These are phyloP conservation scores for Eueremaeus valkanovi DNA, from an alignment of 2,888 invertebrate genomes.

Conservation along the genomic window DNA sequence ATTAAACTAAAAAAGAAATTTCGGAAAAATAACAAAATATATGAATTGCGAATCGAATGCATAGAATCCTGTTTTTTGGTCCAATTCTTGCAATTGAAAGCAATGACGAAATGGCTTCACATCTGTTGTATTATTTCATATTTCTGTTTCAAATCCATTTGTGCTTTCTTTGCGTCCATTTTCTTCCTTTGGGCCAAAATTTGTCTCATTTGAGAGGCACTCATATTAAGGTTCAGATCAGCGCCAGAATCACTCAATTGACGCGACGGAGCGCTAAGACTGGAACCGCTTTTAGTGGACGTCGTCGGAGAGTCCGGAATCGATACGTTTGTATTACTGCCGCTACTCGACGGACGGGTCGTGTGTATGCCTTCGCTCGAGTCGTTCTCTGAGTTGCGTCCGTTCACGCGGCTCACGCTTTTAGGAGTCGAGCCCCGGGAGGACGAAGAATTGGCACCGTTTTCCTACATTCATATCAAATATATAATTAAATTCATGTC, in stretches of 20 bases:
- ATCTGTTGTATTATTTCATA: conserved; percentile 91
- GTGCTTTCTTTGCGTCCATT: conserved; percentile 82
- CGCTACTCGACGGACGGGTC: conserved; percentile 42
- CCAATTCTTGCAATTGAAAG: neutral
- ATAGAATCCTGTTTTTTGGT: neutral
- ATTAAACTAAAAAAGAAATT: neutral
- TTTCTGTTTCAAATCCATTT: conserved; percentile 84
- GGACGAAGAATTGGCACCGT: conserved; percentile 17
- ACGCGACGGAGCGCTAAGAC: conserved; percentile 36
- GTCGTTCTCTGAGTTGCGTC: neutral
- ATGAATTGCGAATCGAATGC: neutral
- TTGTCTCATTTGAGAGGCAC: conserved; percentile 85
- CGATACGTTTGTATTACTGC: conserved; percentile 49
- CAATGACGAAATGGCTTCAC: conserved; percentile 53
- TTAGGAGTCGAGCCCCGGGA: neutral
- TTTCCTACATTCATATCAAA: neutral
- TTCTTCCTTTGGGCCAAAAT: conserved; percentile 75
- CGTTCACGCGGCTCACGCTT: neutral
- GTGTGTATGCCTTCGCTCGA: neutral
- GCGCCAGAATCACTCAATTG: conserved; percentile 28
- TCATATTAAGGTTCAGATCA: conserved; percentile 75
- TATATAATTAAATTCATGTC: too few relatives aligned
- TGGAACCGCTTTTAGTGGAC: conserved; percentile 43
- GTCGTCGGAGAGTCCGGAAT: conserved; percentile 48
- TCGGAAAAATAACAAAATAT: neutral